Conservation (phyloP, 2,113 vertebrate species). For the Leucosticte australis region DNA sequence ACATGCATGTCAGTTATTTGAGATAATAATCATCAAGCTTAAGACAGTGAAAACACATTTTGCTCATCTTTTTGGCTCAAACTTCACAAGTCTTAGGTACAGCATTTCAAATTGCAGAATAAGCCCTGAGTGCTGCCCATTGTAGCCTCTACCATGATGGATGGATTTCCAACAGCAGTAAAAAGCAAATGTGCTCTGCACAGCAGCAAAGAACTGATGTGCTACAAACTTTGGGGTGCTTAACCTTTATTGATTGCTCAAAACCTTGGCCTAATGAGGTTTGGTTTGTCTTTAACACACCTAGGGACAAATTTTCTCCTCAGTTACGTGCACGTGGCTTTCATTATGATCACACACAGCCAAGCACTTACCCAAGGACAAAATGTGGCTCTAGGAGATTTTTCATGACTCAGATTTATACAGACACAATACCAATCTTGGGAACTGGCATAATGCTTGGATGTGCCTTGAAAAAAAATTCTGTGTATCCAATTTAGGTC, state of each 20-base stretch:
- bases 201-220: background rate
- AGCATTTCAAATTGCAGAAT: constrained; percentile 59
- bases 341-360: background rate
- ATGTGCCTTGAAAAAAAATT: background rate
- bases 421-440: constrained; percentile 23
- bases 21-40: constrained; percentile 63
- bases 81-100: constrained; percentile 46
- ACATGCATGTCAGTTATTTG: constrained; percentile 63
- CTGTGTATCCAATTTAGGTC: constrained; percentile 48
- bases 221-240: constrained; percentile 17
- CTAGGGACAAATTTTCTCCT: constrained; percentile 46
- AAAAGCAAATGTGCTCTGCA: constrained; percentile 27
- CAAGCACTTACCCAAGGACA: constrained; percentile 42
- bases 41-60: constrained; percentile 74
- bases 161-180: constrained; percentile 34
- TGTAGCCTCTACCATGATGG: constrained; percentile 16
- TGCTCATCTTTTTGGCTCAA: constrained; percentile 67
- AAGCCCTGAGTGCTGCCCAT: constrained; percentile 37
- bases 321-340: background rate
- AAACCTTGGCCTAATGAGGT: constrained; percentile 20
- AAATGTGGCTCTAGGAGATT: constrained; percentile 42
- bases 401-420: constrained; percentile 46
- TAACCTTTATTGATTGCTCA: constrained; percentile 30
- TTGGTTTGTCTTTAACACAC: constrained; percentile 8
- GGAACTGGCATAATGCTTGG: constrained; percentile 46